A percentile compares a stretch with the other conserved stretches of the same genome.
Conservation (phyloP, 2,888 invertebrate genomes). For the Caenorhabditis macrosperma region DNA sequence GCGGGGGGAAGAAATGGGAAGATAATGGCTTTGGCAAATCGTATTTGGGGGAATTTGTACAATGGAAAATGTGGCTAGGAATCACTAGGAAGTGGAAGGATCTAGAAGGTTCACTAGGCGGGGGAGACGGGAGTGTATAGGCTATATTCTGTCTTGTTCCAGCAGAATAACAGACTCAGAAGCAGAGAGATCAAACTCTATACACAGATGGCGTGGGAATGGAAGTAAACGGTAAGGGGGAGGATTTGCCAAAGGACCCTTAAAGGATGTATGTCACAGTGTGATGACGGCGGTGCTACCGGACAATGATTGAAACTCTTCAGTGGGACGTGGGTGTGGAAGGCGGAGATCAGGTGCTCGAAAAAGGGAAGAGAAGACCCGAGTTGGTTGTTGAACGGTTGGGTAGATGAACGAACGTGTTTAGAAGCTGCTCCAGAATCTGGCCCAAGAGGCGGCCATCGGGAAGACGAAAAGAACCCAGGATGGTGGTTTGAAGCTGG, state of each 20-base stretch:
- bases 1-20: slow-evolving; percentile 27
- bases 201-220: slow-evolving; percentile 29
- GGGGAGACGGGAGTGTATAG: slow-evolving; percentile 4
- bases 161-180: slow-evolving; percentile 1
- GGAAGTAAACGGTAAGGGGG: slow-evolving; percentile 5
- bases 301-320: slow-evolving; percentile 22
- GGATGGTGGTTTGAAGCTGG: slow-evolving; percentile 58
- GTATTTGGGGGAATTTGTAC: slow-evolving; percentile 25
- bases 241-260: slow-evolving; percentile 39
- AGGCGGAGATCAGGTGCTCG: not conserved
- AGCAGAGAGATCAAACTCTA: slow-evolving; percentile 25
- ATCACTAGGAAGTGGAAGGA: not conserved
- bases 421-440: slow-evolving; percentile 61
- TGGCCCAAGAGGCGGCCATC: slow-evolving; percentile 68
- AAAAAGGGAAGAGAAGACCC: slow-evolving; percentile 29
- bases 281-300: not conserved
- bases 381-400: slow-evolving; percentile 2
- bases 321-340: slow-evolving; percentile 21
- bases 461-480: slow-evolving; percentile 66
- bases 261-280: slow-evolving; percentile 27
- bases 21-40: slow-evolving; percentile 42
- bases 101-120: slow-evolving; percentile 34
- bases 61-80: slow-evolving; percentile 12
- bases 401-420: not conserved
- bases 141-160: not conserved